Evolutionary conservation across 2,888 invertebrate species (phyloP), one percentile per base, ranked within the genome.

Genomic region (Diogma glabrata): DNA sequence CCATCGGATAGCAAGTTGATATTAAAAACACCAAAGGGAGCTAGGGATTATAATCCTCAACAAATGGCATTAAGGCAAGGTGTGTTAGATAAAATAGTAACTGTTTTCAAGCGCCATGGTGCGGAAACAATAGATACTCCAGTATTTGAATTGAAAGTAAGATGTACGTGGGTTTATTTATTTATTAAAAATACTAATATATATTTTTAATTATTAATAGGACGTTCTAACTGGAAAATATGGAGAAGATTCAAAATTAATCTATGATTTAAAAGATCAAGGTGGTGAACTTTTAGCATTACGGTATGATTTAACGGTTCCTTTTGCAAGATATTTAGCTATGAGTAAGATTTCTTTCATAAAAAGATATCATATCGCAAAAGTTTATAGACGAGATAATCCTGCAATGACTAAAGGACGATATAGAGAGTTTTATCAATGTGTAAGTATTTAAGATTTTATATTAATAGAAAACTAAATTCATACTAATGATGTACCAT

Each of bases 61-160:
- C 94, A 96, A 71, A 99, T 96, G 95, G 84, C 90, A 1, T 75
- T 99, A 53, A 78, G 97, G 24, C 83, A 90, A 61, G 75, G 78
- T 54, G 90, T 93, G 1, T 74, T 99, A 57, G 79, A 86, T 54
- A 91, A 87, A 69, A 90, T 99, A 56, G 77, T 88, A 19, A 69
- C 78, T 4, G 87, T 93, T 51, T 99, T 99, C 67, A 93, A 96
- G 67, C 85, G 84, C 57, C 97, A 99, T 64, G 99, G 99, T 33
- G 99, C 95, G 16, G 94, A 93, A 65, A 91, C 94, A 17, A 95
- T 99, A 64, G 99, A 99, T 64, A 97, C 97, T 20, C 97, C 97
- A 40, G 89, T 97, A 16, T 96, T 97, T 75, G 97, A 97, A 71
- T 72, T 96, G 14, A 96, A 91, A 79, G 93, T 91, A 67, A n/a